Evolutionary conservation across 2,113 vertebrate genomes (phyloP), one percentile per base, ranked within the genome.

Genomic region (Nansenia antarctica): DNA sequence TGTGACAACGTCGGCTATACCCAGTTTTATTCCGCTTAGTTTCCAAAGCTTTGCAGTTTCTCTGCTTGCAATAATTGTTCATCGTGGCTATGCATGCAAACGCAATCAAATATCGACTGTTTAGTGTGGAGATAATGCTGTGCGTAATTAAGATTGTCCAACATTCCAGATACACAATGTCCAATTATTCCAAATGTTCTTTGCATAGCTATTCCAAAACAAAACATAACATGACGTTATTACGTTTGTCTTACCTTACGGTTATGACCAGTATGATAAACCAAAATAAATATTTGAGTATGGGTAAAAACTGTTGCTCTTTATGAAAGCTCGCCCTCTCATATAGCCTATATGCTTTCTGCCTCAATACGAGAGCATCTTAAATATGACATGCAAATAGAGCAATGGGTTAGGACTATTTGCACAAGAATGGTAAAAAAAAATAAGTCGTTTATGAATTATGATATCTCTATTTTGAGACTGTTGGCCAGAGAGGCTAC

Each of bases 401-500:
- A 31, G 49, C 45, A 63, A 54, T 67, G 54, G 14, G 59, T 24
- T 42, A 47, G 24, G 9, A 37, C n/a, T 54, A 27, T 68, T 57
- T 24, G n/a, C 8, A 61, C 20, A 32, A 68, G 54, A 63, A 20
- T 42, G 53, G 61, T 35, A 61, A 39, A 26, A 39, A 61, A 39
- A 26, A 39, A 61, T 37, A 34, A 24, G 49, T 67, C 30, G 63
- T 42, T 53, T 62, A 57, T 61, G 9, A 49, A 7, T n/a, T 35
- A 35, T 64, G 60, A 30, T 42, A 32, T 78, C 67, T 83, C 60
- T 64, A 65, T 31, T 69, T 75, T 71, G 47, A 69, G 59, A 89
- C 90, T 93, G 91, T 92, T 94, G 92, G 90, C n/a, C 91, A 61
- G 18, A 92, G 86, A 92, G 89, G 88, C 87, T 91, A 88, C 86